Conservation (phyloP, 2,113 vertebrate species). For the Esox niger region DNA sequence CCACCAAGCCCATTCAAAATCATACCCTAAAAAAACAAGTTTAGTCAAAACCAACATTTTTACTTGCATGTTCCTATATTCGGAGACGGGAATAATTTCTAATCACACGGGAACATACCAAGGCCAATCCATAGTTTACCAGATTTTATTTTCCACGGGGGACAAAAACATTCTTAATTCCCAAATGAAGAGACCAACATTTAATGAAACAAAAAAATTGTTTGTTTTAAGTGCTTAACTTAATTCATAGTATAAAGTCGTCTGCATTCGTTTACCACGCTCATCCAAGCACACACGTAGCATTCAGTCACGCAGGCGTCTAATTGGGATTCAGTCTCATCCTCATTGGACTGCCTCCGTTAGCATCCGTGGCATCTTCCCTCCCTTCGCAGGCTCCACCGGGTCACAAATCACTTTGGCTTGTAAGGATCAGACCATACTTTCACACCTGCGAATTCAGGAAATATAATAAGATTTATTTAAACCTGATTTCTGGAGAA, state of each 20-base stretch:
- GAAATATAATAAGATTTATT: not conserved
- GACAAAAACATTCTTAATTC: too few species aligned
- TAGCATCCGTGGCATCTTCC: not conserved
- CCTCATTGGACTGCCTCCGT: constrained; percentile 10
- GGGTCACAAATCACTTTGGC: constrained; percentile 55
- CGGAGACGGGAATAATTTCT: too few species aligned
- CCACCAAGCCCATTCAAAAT: constrained; percentile 1
- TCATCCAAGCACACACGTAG: too few species aligned
- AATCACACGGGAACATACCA: too few species aligned
- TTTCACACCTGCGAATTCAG: constrained; percentile 65
- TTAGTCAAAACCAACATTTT: not conserved
- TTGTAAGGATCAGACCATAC: constrained; percentile 77
- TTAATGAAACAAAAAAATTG: too few species aligned
- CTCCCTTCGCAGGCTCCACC: not conserved
- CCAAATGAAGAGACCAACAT: too few species aligned
- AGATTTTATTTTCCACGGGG: too few species aligned
- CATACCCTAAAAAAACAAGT: not conserved
- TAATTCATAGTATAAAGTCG: constrained; percentile 51
- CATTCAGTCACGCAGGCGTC: constrained; percentile 34
- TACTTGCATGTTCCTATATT: not conserved
- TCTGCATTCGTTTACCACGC: constrained; percentile 12
- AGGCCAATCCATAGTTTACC: too few species aligned
- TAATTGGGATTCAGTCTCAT: not conserved
- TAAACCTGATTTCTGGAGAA: too few species aligned
- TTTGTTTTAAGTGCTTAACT: constrained; percentile 28